These are phyloP conservation scores for Drosophila yakuba DNA, from an alignment of 1,140 invertebrate genomes.

Conservation along the genomic window DNA sequence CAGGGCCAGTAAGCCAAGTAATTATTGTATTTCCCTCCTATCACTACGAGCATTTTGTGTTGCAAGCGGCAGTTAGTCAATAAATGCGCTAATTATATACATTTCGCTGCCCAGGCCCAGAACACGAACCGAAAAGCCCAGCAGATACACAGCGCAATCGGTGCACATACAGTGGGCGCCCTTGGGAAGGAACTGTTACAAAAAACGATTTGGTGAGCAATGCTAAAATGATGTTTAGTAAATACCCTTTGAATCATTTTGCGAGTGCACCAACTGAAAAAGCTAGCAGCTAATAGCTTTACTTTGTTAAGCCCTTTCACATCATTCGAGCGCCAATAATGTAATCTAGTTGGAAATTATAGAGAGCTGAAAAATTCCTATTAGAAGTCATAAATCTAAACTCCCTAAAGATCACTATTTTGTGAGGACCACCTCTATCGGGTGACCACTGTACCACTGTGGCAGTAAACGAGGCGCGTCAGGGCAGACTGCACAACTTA, in stretches of 20 bases:
- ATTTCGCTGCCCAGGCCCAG: conserved; percentile 49
- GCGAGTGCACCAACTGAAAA: too few relatives aligned
- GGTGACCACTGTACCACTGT: conserved; percentile 14
- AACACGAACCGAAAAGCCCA: conserved; percentile 27
- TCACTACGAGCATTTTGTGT: conserved; percentile 28
- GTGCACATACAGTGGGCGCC: conserved; percentile 34
- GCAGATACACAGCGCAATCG: conserved; percentile 29
- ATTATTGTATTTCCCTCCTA: conserved; percentile 34
- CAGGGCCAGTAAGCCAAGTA: conserved; percentile 24
- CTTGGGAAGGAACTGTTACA: too few relatives aligned
- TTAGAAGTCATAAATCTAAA: too few relatives aligned
- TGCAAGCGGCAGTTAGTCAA: conserved; percentile 67
- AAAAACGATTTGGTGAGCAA: too few relatives aligned
- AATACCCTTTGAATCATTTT: too few relatives aligned
- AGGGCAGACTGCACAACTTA: conserved; percentile 71
- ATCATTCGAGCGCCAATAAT: too few relatives aligned
- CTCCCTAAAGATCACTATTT: too few relatives aligned
- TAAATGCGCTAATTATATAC: conserved; percentile 79
- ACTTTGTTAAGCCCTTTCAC: too few relatives aligned
- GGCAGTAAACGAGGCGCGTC: conserved; percentile 66
- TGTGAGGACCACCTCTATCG: background rate
- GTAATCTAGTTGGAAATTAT: background rate
- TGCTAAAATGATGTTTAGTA: too few relatives aligned
- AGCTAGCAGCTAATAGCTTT: too few relatives aligned
- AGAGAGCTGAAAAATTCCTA: background rate